These are phyloP conservation scores for Macropus fuliginosus DNA, from an alignment of 2,797 vertebrate species.

Conservation along the genomic window DNA sequence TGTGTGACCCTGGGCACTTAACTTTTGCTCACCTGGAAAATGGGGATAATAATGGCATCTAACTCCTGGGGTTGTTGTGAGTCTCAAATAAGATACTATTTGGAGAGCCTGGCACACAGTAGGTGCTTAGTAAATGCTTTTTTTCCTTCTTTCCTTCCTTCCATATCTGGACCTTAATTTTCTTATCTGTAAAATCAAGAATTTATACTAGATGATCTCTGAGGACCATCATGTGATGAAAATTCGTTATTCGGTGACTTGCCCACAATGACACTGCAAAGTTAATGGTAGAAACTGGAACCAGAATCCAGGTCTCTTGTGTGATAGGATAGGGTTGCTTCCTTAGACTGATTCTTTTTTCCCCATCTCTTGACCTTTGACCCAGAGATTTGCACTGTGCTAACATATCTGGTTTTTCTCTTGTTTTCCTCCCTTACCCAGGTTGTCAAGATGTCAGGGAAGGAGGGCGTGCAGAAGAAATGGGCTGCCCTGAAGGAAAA, in stretches of 20 bases:
- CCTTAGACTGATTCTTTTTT: rapidly evolving
- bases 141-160: neutral
- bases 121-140: neutral
- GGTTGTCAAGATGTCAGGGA: slow-evolving; percentile 88
- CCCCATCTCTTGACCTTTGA: neutral
- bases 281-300: neutral
- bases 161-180: neutral
- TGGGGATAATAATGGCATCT: neutral
- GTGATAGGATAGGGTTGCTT: neutral
- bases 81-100: neutral
- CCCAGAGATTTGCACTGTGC: rapidly evolving
- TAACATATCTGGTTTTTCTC: neutral
- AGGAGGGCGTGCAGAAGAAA: slow-evolving; percentile 91
- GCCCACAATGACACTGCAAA: neutral
- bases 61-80: neutral
- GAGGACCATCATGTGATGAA: neutral
- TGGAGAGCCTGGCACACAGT: neutral
- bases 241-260: neutral
- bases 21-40: neutral
- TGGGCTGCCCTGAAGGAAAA: slow-evolving; percentile 93
- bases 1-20: neutral
- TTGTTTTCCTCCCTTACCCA: neutral
- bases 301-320: neutral
- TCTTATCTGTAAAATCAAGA: neutral
- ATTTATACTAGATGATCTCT: neutral